phyloP scores from a whole-genome alignment of 2,888 invertebrate species.

The Glyphotaelius pellucidus region DNA sequence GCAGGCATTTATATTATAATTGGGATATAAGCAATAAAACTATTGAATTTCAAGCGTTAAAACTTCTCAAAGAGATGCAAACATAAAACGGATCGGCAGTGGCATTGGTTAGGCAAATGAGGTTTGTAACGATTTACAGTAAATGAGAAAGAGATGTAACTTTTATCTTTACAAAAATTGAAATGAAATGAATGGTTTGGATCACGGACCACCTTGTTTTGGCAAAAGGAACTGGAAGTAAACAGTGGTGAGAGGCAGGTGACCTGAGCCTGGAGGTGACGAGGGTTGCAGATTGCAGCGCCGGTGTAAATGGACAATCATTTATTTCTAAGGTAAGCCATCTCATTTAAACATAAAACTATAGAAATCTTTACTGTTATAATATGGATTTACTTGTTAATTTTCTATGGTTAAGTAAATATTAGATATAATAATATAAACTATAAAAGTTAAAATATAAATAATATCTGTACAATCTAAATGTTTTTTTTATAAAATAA shows the following conservation, averaged over 20 bases:
- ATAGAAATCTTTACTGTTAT: background rate
- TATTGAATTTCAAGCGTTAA: background rate
- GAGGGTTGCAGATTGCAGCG: too few species aligned
- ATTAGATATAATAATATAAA: conserved; percentile 12
- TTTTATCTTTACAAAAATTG: background rate
- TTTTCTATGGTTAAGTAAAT: background rate
- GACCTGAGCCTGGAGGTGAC: background rate
- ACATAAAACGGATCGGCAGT: background rate
- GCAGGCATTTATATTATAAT: background rate
- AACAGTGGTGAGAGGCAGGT: background rate
- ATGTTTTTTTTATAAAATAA: conserved; percentile 38
- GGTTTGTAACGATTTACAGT: background rate
- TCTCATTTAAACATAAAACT: background rate
- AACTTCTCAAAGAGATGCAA: background rate
- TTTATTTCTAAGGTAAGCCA: background rate
- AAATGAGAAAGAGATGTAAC: background rate
- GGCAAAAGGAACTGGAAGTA: background rate
- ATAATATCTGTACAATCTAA: background rate
- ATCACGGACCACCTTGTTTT: background rate
- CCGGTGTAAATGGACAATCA: background rate
- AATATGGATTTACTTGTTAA: background rate
- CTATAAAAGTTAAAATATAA: background rate
- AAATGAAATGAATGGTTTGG: background rate
- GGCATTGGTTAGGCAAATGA: background rate
- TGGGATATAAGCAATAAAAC: background rate